Percentiles rank a stretch among this genome's conserved stretches.
phyloP scores from a whole-genome alignment of 2,797 vertebrate genomes.

The Eulemur albifrons region DNA sequence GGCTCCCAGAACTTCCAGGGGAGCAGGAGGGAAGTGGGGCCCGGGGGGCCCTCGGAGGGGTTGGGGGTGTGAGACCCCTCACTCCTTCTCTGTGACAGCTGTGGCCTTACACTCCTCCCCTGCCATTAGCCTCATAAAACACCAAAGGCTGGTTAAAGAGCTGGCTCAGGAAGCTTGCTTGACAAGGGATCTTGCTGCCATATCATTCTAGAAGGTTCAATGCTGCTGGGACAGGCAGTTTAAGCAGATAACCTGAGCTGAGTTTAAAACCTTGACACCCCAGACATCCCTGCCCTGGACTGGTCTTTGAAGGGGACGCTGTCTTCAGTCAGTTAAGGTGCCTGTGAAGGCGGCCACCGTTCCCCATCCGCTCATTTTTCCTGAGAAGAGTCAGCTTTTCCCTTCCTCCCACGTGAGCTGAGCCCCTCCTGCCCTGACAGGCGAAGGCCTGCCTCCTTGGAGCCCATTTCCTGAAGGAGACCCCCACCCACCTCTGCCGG shows the following conservation, averaged over 20 bases:
- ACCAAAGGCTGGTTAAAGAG: neutral
- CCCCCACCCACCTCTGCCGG: neutral
- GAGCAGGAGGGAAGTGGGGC: neutral
- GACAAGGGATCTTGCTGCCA: neutral
- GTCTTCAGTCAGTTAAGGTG: neutral
- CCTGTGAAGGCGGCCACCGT: neutral
- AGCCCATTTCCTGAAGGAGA: constrained; percentile 2
- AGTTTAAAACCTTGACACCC: neutral
- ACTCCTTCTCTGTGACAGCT: neutral
- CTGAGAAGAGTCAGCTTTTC: neutral
- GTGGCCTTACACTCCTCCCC: neutral
- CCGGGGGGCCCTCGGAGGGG: neutral
- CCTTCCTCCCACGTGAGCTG: neutral
- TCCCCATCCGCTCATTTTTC: neutral
- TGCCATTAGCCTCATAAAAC: neutral
- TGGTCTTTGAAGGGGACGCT: neutral
- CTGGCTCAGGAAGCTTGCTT: neutral
- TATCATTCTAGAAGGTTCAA: neutral
- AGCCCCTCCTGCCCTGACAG: neutral
- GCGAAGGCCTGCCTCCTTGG: neutral
- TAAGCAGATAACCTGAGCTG: neutral
- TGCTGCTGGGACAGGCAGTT: neutral
- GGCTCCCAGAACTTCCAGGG: neutral
- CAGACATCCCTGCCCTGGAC: neutral
- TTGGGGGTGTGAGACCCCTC: neutral